Base-by-base conservation (phyloP, 2,113 vertebrate species). In the Podarcis raffonei region DNA sequence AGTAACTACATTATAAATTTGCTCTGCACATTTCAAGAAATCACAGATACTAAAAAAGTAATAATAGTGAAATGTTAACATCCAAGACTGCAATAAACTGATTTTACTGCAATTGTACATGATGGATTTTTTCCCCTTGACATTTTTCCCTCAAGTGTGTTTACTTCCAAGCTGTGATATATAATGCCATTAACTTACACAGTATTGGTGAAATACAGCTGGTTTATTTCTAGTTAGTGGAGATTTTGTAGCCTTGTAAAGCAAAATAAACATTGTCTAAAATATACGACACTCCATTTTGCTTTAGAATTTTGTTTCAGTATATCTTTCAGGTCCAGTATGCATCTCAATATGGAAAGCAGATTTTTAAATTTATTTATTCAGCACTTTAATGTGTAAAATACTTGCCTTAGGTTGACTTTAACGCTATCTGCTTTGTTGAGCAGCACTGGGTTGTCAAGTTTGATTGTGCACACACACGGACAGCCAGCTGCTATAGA, bases 141-240 rank as follows among this genome's bases (percentile, higher is more conserved):
- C 25, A 57, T 76, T 86, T 80, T 27, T 65, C 2, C 6, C 25
- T n/a, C 53, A 62, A 72, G 0, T 0, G 0, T 27, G 69, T 79
- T 89, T 86, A 74, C 79, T 69, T 74, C 79, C 53, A n/a, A 62
- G 23, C 12, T 37, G 11, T 88, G 89, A 88, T 84, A 57, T 57
- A 15, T 1, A 0, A 13, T 6, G 66, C 57, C 57, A 85, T 71
- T 78, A 81, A 80, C 1, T 20, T 85, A 80, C 79, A 39, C 90
- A 0, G 0, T 84, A 53, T 32, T 90, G 35, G 85, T 75, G 13
- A 22, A 62, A 59, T n/a, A 37, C 32, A 32, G 80, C 89, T 89
- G 84, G 81, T 87, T 85, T 90, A 23, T 81, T 74, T 39, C 30
- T 35, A 85, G 82, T 69, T 89, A 39, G 8, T 69, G 0, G 0